phyloP scores from a whole-genome alignment of 2,113 vertebrate genomes.

The Morone saxatilis region DNA sequence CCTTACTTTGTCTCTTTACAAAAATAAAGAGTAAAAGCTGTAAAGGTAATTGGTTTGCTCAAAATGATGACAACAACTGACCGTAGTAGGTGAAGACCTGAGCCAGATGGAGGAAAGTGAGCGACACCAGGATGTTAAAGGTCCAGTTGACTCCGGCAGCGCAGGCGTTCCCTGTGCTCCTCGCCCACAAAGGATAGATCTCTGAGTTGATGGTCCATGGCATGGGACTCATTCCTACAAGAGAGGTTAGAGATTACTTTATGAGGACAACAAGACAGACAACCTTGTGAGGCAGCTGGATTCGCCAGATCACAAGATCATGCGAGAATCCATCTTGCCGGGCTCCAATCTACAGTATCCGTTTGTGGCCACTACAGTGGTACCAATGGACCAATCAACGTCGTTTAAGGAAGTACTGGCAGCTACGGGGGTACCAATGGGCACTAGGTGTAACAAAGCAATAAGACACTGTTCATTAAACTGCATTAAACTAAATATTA shows the following conservation, averaged over 20 bases:
- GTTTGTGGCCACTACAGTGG: too few relatives aligned
- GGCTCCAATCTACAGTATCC: too few relatives aligned
- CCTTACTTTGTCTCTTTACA: not conserved
- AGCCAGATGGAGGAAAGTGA: conserved; percentile 96
- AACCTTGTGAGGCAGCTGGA: not conserved
- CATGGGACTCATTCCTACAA: conserved; percentile 96
- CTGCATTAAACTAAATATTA: not conserved
- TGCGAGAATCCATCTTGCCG: too few relatives aligned
- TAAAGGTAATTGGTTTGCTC: not conserved
- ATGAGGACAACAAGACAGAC: not conserved
- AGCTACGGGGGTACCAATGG: too few relatives aligned
- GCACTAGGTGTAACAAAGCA: too few relatives aligned
- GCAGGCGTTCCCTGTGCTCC: conserved; percentile 97
- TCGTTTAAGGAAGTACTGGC: too few relatives aligned
- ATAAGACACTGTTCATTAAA: too few relatives aligned
- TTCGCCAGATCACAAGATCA: too few relatives aligned
- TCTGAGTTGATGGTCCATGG: conserved; percentile 99
- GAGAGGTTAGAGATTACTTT: not conserved
- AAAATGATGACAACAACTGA: conserved; percentile 69
- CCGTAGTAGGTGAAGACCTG: conserved; percentile 97
- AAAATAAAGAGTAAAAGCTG: not conserved
- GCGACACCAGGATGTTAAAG: conserved; percentile 95
- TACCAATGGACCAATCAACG: too few relatives aligned
- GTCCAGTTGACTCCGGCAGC: conserved; percentile 97
- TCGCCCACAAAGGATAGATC: conserved; percentile 98